Evolutionary conservation across 1,140 invertebrate species (phyloP).

Genomic region (Drosophila persimilis): DNA sequence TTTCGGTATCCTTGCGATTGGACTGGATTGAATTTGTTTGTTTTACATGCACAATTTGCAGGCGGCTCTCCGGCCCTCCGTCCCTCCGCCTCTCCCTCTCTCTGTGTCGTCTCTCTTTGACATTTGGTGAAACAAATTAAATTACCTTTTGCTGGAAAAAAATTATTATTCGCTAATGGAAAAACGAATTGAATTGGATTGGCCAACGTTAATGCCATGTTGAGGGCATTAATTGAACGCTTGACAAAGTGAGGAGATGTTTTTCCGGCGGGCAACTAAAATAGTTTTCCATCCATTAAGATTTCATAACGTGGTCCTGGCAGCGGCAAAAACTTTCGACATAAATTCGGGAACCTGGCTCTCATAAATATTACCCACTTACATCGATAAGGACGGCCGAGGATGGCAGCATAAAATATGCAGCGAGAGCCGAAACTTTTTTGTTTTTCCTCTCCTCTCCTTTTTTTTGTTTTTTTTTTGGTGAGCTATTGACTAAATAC

Average conservation of each 20-base stretch:
- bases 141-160: slow-evolving; percentile 3
- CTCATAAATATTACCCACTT: slow-evolving; percentile 63
- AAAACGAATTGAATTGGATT: neutral
- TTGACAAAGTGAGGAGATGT: neutral
- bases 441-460: slow-evolving; percentile 25
- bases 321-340: slow-evolving; percentile 54
- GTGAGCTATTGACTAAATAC: slow-evolving; percentile 79
- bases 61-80: neutral
- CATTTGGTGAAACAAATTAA: slow-evolving; percentile 25
- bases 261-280: neutral
- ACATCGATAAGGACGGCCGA: slow-evolving; percentile 49
- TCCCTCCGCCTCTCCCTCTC: no score
- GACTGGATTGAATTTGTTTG: slow-evolving; percentile 40
- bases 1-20: slow-evolving; percentile 3
- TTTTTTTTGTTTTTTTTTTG: slow-evolving; percentile 20
- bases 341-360: slow-evolving; percentile 58
- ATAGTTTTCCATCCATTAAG: slow-evolving; percentile 48
- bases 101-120: neutral
- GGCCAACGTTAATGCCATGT: no score
- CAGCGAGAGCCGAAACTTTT: slow-evolving; percentile 43
- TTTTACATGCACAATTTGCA: slow-evolving; percentile 15
- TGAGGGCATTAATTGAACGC: no score
- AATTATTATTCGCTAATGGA: slow-evolving; percentile 10
- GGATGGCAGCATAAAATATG: slow-evolving; percentile 61
- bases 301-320: slow-evolving; percentile 40